Evolutionary conservation across 2,113 vertebrate species (phyloP), one percentile per base, ranked within the genome.

Genomic region (Osmerus eperlanus): DNA sequence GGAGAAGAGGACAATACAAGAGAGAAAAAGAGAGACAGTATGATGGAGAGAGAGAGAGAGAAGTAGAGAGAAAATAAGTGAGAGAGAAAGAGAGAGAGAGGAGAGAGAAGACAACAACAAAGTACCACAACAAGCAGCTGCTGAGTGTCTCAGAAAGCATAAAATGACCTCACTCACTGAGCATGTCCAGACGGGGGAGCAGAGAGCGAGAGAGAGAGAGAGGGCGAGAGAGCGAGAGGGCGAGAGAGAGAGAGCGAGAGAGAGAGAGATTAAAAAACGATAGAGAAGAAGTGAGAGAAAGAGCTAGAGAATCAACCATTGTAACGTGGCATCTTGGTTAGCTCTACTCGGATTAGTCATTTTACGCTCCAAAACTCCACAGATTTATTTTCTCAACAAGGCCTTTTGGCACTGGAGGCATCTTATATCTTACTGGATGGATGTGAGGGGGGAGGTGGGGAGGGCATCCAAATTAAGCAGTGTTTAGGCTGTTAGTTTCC

Each of bases 81-180:
- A 70, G 60, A 79, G 59, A 4, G 80, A 71, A 32, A 56, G 71
- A 72, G 9, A 19, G 11, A 11, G 72, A 54, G 36, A 71, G 70
- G 69, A 54, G 29, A 67, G 75, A 67, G 18, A 69, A 12, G 21
- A 61, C 25, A 71, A 76, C 72, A 84, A 75, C 76, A 84, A 84
- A 47, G 41, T 47, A 47, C 29, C 73, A 76, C 72, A 84, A 75
- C 76, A 84, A 84, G 84, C 68, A 89, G 86, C 83, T 86, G 88
- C 80, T 86, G 78, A 73, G 75, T 82, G 86, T 76, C 73, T 71
- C 76, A 80, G 77, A 71, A 80, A 83, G 79, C 76, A 76, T 55
- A 59, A 61, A n/a, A 74, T 90, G 88, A 91, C 73, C 80, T 91
- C 86, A 91, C 80, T 65, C 71, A 28, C 53, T 77, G 79, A 87